Evolutionary conservation across 1,140 invertebrate species (phyloP).

Genomic region (Drosophila arawakana): DNA sequence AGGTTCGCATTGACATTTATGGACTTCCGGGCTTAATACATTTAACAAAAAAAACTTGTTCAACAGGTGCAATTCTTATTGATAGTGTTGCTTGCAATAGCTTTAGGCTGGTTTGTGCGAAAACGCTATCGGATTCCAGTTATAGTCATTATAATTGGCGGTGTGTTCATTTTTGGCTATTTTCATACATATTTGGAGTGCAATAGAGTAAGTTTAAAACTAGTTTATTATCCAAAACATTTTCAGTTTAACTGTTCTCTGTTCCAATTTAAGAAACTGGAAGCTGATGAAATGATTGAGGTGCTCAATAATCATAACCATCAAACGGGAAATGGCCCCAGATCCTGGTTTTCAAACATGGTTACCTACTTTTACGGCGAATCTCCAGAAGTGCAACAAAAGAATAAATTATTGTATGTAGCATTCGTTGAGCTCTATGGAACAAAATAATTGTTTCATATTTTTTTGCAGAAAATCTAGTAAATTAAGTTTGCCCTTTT

Average conservation of each 20-base stretch:
- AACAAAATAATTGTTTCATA: neutral
- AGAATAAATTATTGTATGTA: slow-evolving; percentile 45
- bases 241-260: neutral
- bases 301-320: slow-evolving; percentile 51
- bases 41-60: slow-evolving; percentile 10
- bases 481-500: slow-evolving; percentile 54
- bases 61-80: slow-evolving; percentile 66
- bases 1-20: slow-evolving; percentile 49
- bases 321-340: neutral
- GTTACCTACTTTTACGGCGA: slow-evolving; percentile 15
- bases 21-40: neutral
- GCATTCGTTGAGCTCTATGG: neutral
- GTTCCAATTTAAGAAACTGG: slow-evolving; percentile 58
- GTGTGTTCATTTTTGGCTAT: slow-evolving; percentile 65
- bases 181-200: slow-evolving; percentile 74
- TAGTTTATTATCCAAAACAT: neutral
- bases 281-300: slow-evolving; percentile 66
- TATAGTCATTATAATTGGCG: slow-evolving; percentile 45
- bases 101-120: slow-evolving; percentile 50
- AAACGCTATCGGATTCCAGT: slow-evolving; percentile 46
- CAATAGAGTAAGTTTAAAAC: slow-evolving; percentile 60
- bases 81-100: slow-evolving; percentile 23
- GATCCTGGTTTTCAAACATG: slow-evolving; percentile 26
- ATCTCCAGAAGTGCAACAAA: slow-evolving; percentile 25
- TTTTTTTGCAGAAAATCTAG: slow-evolving; percentile 59